Conservation (phyloP, 2,797 vertebrate species). For the Xerus rutilus region DNA sequence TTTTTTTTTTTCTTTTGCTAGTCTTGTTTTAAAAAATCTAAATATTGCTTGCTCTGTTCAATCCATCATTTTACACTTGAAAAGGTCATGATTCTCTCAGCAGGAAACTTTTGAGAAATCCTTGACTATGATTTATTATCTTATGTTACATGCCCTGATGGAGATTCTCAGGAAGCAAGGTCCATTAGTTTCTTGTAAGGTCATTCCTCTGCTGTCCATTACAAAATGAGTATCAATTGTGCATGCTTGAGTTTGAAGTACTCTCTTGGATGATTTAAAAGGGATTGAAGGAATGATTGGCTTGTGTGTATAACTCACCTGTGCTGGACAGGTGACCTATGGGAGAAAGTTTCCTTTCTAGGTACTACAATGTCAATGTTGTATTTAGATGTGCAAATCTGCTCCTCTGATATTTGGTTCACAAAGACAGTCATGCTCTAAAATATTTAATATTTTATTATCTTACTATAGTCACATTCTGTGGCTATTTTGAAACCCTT, state of each 20-base stretch:
- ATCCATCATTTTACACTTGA: slow-evolving; percentile 67
- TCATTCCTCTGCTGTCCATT: background rate
- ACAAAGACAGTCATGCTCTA: background rate
- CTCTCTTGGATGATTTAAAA: slow-evolving; percentile 47
- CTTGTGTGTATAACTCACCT: background rate
- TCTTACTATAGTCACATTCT: background rate
- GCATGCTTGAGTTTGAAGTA: background rate
- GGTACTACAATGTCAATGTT: background rate
- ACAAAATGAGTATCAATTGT: slow-evolving; percentile 13
- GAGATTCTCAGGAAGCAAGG: slow-evolving; percentile 57
- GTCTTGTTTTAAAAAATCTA: slow-evolving; percentile 54
- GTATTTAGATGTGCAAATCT: background rate
- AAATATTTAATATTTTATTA: slow-evolving; percentile 54
- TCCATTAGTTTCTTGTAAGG: slow-evolving; percentile 52
- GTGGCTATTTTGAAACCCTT: slow-evolving; percentile 2
- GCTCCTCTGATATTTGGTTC: background rate
- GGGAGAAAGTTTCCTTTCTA: background rate
- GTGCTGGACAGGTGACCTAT: background rate
- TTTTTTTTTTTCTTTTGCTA: background rate
- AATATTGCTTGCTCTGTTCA: slow-evolving; percentile 18
- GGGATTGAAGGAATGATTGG: background rate
- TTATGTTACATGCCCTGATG: slow-evolving; percentile 26
- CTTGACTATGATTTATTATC: slow-evolving; percentile 69
- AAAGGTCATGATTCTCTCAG: slow-evolving; percentile 69
- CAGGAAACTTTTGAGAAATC: slow-evolving; percentile 64